Conservation (phyloP, 92 coral and sea anemone genomes). For the Zoanthus sansibaricus region DNA sequence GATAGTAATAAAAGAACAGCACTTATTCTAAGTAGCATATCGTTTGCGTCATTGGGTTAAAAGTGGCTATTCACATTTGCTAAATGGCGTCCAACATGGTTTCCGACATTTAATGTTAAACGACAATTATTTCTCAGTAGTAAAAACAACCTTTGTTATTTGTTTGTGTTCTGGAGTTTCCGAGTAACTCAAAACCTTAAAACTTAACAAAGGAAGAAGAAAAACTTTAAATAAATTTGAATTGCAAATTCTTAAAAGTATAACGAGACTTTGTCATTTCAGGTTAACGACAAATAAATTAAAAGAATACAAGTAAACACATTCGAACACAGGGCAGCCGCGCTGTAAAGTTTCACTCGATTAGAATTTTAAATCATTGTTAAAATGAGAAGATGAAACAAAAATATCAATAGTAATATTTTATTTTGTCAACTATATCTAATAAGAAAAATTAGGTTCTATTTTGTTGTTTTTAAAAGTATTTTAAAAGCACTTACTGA, state of each 20-base stretch:
- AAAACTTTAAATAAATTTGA: slow-evolving; percentile 11
- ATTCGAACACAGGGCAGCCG: too few relatives aligned
- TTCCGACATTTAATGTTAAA: neutral
- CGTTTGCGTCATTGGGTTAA: neutral
- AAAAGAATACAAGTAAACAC: too few relatives aligned
- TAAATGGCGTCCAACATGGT: neutral
- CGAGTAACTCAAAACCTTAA: neutral
- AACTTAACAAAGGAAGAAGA: neutral
- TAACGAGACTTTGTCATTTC: too few relatives aligned
- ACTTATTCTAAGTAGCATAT: neutral
- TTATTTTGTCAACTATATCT: too few relatives aligned
- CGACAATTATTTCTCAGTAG: neutral
- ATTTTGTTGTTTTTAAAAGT: too few relatives aligned
- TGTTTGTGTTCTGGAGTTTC: slow-evolving; percentile 1
- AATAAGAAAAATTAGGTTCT: too few relatives aligned
- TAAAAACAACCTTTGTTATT: neutral
- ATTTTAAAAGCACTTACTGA: too few relatives aligned
- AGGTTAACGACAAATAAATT: too few relatives aligned
- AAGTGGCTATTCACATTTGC: neutral
- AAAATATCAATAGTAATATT: neutral
- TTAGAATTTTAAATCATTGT: too few relatives aligned
- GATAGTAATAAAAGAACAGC: slow-evolving; percentile 27
- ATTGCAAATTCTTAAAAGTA: slow-evolving; percentile 16
- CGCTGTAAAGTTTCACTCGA: too few relatives aligned
- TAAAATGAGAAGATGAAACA: too few relatives aligned